Evolutionary conservation across 1,140 invertebrate genomes (phyloP), one percentile per base, ranked within the genome.

Genomic region (Pseudobourletiella spinata): DNA sequence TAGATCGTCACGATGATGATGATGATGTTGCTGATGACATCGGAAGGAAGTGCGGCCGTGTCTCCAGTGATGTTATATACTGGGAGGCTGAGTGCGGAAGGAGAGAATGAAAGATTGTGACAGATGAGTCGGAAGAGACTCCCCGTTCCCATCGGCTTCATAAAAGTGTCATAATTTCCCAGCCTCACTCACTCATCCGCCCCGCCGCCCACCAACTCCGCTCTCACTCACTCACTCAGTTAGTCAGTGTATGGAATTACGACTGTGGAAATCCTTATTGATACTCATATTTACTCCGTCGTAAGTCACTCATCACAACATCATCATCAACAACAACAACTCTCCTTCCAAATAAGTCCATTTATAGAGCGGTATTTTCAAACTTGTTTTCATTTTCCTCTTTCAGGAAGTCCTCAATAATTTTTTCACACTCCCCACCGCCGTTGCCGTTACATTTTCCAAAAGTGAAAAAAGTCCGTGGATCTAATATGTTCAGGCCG

Each of bases 21-120:
- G 22, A 8, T 6, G 18, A 8, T 18, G 46, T 8, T 48, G 16
- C 46, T 8, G 16, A 18, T 8, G 46, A 16, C 6, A 48, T 48
- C 11, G 46, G 46, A 48, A 26, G 24, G 6, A 26, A 51, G 48
- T 6, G 25, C 3, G 48, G 24, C 3, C n/a, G 3, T 8, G 43
- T 20, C 24, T 16, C 4, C 4, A 20, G n/a, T 52, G 22, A 18
- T 22, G 50, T 52, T 52, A 3, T 22, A 18, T 26, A 16, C 3
- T 14, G 50, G 50, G 29, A 8, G 46, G 14, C 6, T 11, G 46
- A 22, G 18, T 16, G 8, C 6, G n/a, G 29, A 55, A 55, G 52
- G n/a, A 24, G 26, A 30, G 39, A 61, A 61, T 32, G 59, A 54
- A 61, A 54, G 59, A 61, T 51, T 52, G 59, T 61, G 59, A 61